Evolutionary conservation across 2,888 invertebrate genomes (phyloP), one percentile per base, ranked within the genome.

Genomic region (Drosophila diplacantha): DNA sequence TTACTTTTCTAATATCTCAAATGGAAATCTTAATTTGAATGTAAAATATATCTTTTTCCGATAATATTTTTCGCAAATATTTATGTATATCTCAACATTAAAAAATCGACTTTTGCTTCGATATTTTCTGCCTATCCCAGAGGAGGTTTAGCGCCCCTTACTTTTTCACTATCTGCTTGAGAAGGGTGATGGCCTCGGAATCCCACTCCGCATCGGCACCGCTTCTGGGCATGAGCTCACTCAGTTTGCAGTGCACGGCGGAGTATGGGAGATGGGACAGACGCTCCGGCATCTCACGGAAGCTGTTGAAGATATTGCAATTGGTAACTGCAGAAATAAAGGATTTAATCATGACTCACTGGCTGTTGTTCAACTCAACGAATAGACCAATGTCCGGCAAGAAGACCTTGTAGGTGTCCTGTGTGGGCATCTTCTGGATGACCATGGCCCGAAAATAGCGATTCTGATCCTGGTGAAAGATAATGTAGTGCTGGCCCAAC

Each of bases 311-410:
- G 11, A 2, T n/a, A 18, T 18, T 2, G 5, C 2, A n/a, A 32
- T 18, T 20, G 14, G 0, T 12, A 29, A 9, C 2, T 12, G 18
- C 8, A 8, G 12, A 7, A 7, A 22, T 12, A n/a, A 22, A 4
- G 4, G 1, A n/a, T n/a, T 34, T 9, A 22, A 11, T 8, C 8
- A 11, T 12, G 3, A 65, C 59, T 49, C 7, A 78, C 77, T 60
- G 22, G 38, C 39, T 47, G 34, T 32, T 39, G 11, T 67, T 54
- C 3, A 92, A 88, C 1, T 83, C 76, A 60, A 91, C 90, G 0
- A 86, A 88, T 72, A 90, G 89, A 2, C 94, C 94, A 72, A 91
- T 91, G 85, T 94, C 94, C 20, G 93, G 88, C 69, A 91, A 91
- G 74, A 91, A 91, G 3, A 93, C 90, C 26, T 90, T 88, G 74